Conservation (phyloP, 92 coral and sea anemone species). For the Phenganax stokvisi region DNA sequence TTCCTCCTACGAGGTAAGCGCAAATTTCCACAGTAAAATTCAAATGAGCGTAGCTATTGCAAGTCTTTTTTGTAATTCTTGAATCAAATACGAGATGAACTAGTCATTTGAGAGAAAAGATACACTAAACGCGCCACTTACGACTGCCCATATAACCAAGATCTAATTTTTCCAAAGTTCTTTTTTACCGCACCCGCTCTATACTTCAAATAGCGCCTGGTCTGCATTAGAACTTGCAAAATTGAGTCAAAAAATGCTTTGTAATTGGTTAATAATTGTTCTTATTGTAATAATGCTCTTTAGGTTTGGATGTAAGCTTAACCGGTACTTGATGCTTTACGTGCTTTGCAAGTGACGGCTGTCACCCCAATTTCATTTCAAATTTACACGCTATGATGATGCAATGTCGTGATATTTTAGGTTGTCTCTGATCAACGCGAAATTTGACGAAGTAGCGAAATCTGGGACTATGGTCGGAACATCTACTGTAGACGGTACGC, state of each 20-base stretch:
- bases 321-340: neutral
- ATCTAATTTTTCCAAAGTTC: no score
- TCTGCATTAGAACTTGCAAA: no score
- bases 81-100: neutral
- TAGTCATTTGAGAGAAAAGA: neutral
- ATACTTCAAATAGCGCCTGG: no score
- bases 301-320: no score
- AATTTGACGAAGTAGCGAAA: conserved; percentile 91
- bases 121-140: neutral
- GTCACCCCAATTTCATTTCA: no score
- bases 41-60: neutral
- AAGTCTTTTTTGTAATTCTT: neutral
- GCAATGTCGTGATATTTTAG: conserved; percentile 28
- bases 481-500: conserved; percentile 71
- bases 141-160: no score
- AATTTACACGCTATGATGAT: no score
- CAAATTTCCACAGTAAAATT: neutral
- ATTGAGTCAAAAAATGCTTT: no score
- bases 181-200: no score
- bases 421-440: conserved; percentile 84
- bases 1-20: conserved; percentile 85
- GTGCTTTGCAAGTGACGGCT: neutral
- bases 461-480: conserved; percentile 82
- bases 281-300: no score
- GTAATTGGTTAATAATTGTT: no score